Evolutionary conservation across 2,113 vertebrate species (phyloP), one percentile per base, ranked within the genome.

Genomic region (Ceyx melanurus): DNA sequence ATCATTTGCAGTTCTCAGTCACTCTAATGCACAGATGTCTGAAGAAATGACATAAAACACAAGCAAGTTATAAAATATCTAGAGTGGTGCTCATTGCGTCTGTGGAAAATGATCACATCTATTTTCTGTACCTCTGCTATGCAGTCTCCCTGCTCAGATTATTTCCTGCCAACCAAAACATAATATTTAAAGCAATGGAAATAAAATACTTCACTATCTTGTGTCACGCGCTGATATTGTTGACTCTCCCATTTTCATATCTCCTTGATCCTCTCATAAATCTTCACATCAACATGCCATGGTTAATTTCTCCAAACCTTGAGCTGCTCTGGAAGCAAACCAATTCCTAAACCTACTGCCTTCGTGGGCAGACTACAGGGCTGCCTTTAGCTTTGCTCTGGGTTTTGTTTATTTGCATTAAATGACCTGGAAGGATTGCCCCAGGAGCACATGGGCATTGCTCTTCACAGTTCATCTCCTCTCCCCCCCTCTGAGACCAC

Each of bases 21-120:
- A 82, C 94, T 93, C 92, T 93, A 94, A 95, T 81, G 95, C 35
- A 42, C 96, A 97, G 97, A 97, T 97, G 97, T 97, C 96, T 97
- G 95, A 96, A 96, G 94, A 95, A 95, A 95, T 91, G 92, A 95
- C 90, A 96, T 94, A 95, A 88, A 96, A 92, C 93, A 92, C 78
- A 17, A 94, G 92, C 94, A 97, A 96, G 85, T 94, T 95, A 93
- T 94, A 94, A 96, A 97, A 96, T 97, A 94, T 95, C 93, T 92
- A 93, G 92, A 93, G 88, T 89, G 82, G 88, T 95, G 78, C 93
- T 93, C 89, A 84, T 95, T 96, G 87, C 72, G 23, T 86, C 91
- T 87, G 85, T 92, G 93, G 94, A 93, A 97, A 96, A 97, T 97
- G 93, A 97, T 95, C 86, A 77, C 92, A 80, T 94, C 85, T 93